A percentile compares a stretch with the other conserved stretches of the same genome.
Conservation (phyloP, 1,140 invertebrate species). For the Archegozetes longisetosus region DNA sequence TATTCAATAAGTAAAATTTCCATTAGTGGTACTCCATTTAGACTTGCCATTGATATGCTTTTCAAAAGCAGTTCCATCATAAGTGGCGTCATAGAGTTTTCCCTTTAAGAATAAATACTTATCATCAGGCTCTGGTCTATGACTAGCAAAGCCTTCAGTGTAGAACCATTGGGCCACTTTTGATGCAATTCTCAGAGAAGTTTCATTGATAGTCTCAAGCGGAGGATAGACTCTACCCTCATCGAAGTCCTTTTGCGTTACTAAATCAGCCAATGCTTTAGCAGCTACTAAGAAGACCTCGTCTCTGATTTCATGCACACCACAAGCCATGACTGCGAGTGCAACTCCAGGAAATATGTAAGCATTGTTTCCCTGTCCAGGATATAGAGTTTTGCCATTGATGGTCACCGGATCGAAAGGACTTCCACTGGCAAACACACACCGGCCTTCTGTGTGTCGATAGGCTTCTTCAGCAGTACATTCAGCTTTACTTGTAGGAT, state of each 20-base stretch:
- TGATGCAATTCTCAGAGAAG: constrained; percentile 72
- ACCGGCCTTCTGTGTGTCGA: constrained; percentile 65
- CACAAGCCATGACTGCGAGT: constrained; percentile 57
- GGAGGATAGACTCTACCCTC: constrained; percentile 90
- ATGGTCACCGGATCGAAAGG: constrained; percentile 67
- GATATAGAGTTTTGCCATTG: constrained; percentile 58
- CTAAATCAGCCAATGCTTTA: constrained; percentile 61
- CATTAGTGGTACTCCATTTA: background rate
- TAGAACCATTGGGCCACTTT: constrained; percentile 77
- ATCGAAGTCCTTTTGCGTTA: constrained; percentile 58
- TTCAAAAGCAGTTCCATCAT: constrained; percentile 25
- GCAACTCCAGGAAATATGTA: constrained; percentile 92
- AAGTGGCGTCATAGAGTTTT: constrained; percentile 36
- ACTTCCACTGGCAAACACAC: constrained; percentile 79
- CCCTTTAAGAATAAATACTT: constrained; percentile 33
- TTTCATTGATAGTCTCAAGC: constrained; percentile 63
- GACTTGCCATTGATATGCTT: constrained; percentile 6
- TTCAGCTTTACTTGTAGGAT: constrained; percentile 89
- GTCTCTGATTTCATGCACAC: constrained; percentile 73
- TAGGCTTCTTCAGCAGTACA: constrained; percentile 89
- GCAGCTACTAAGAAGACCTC: constrained; percentile 79
- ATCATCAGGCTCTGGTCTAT: constrained; percentile 38
- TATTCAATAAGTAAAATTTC: background rate
- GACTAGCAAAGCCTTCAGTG: constrained; percentile 36
- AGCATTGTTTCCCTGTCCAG: constrained; percentile 90